Evolutionary conservation across 1,140 invertebrate species (phyloP), one percentile per base, ranked within the genome.

Genomic region (Atopsyche davidsoni): DNA sequence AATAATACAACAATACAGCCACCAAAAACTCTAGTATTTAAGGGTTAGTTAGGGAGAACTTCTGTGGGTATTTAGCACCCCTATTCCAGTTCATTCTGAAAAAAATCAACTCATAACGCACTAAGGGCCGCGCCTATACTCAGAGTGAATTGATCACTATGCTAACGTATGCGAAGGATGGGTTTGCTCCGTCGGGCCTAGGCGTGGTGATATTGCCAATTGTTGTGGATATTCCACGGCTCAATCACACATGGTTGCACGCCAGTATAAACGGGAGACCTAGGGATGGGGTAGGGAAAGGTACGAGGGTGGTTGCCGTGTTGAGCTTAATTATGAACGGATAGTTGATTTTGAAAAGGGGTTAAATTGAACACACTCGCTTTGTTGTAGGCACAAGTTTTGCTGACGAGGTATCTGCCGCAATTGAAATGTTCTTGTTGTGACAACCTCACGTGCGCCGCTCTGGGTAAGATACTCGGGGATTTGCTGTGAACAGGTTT

Each of bases 31-130:
- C 55, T 49, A 53, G 40, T 53, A 49, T 58, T 58, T 58, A 58
- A 58, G 51, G 55, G 55, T 58, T 58, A 58, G 51, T 49, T 53
- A 53, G 47, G 55, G 41, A 50, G 55, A 57, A 53, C 49, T 35
- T 57, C 50, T 57, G 55, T 57, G 55, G 55, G 55, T 52, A 58
- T 58, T 58, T 58, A 58, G 55, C 55, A 51, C 55, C 55, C 55
- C 55, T 49, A 49, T 49, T 49, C 41, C 24, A 24, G 45, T 34
- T 18, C 24, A 49, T 49, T 40, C 36, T 49, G 34, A 35, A 49
- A 39, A 39, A 42, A 32, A 21, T 19, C 36, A n/a, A n/a, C n/a
- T n/a, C n/a, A n/a, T n/a, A n/a, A n/a, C n/a, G n/a, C n/a, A n/a
- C n/a, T n/a, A n/a, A n/a, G n/a, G n/a, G n/a, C n/a, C n/a, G n/a